phyloP scores from a whole-genome alignment of 2,113 vertebrate genomes.

The Poecilia latipinna region DNA sequence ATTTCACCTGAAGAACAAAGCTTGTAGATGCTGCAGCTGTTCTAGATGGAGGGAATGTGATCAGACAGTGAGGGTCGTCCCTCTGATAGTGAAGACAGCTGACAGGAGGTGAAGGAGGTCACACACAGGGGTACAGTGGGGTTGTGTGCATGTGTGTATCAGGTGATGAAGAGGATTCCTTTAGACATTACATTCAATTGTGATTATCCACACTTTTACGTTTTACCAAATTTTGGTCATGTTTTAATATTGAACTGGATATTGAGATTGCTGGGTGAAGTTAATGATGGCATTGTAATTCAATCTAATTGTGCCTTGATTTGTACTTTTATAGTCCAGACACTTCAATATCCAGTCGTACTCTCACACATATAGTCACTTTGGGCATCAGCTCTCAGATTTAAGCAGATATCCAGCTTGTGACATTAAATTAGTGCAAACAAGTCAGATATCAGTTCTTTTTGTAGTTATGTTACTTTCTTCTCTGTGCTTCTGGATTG shows the following conservation, averaged over 20 bases:
- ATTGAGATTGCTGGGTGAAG: background rate
- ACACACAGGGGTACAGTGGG: background rate
- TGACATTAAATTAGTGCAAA: background rate
- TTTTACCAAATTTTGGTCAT: background rate
- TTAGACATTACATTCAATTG: background rate
- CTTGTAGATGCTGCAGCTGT: background rate
- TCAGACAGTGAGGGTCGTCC: background rate
- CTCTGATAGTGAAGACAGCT: conserved; percentile 2
- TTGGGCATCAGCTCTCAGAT: background rate
- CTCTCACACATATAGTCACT: no score
- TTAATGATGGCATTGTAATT: background rate
- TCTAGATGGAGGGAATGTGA: background rate
- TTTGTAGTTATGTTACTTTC: no score
- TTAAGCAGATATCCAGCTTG: background rate
- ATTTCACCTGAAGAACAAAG: background rate
- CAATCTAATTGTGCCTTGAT: background rate
- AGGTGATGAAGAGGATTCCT: background rate
- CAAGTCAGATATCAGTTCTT: background rate
- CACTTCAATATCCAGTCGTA: no score
- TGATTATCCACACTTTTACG: background rate
- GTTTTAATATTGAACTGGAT: background rate
- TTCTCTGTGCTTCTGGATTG: no score
- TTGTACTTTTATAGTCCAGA: background rate
- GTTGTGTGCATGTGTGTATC: background rate
- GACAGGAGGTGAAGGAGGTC: conserved; percentile 10